These are phyloP conservation scores for Agrotis ipsilon DNA, from an alignment of 2,888 invertebrate genomes.

Conservation along the genomic window DNA sequence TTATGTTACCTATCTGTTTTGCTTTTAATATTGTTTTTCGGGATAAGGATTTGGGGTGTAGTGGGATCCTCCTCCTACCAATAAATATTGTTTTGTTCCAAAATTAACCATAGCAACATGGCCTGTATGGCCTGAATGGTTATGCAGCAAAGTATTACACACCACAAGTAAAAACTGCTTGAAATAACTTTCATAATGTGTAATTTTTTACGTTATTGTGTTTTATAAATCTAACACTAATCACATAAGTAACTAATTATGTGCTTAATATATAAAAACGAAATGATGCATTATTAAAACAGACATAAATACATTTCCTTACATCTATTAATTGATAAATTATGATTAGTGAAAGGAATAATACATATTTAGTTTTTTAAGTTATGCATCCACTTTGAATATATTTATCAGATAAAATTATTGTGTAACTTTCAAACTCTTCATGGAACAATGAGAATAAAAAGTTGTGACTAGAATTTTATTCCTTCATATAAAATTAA, in stretches of 20 bases:
- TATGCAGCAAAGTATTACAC: not conserved
- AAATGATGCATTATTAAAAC: not conserved
- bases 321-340: not conserved
- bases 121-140: not conserved
- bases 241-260: conserved; percentile 7
- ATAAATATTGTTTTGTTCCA: no score
- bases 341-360: not conserved
- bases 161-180: no score
- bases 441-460: not conserved
- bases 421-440: not conserved
- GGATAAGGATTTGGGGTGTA: not conserved
- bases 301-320: not conserved
- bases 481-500: no score
- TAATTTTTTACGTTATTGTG: not conserved
- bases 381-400: not conserved
- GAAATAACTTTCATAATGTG: not conserved
- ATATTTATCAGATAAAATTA: not conserved
- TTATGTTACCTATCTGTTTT: no score
- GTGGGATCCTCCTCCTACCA: no score
- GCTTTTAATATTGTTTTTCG: not conserved
- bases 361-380: not conserved
- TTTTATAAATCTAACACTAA: not conserved
- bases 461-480: not conserved
- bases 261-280: not conserved
- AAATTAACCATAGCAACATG: not conserved